These are phyloP conservation scores for Chiroxiphia lanceolata DNA, from an alignment of 2,797 vertebrate species.

Conservation along the genomic window DNA sequence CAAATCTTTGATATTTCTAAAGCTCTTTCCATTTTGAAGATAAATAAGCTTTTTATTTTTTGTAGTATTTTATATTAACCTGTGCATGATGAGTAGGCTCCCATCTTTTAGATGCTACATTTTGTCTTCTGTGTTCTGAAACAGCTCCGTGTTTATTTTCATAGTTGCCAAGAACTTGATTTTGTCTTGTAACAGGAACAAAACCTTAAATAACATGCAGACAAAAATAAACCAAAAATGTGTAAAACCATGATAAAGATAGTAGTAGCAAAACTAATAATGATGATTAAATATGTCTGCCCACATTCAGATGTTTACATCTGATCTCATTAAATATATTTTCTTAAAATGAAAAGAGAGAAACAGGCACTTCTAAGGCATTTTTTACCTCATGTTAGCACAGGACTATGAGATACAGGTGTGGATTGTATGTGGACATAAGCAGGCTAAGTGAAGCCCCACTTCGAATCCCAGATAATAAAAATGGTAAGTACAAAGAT, in stretches of 20 bases:
- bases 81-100: conserved; percentile 59
- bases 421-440: background rate
- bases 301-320: background rate
- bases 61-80: conserved; percentile 64
- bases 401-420: background rate
- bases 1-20: background rate
- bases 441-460: background rate
- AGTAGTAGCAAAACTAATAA: background rate
- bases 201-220: conserved; percentile 64
- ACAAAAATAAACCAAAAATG: conserved; percentile 14
- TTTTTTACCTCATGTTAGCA: background rate
- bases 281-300: background rate
- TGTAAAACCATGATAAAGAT: background rate
- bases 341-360: background rate
- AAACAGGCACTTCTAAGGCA: background rate
- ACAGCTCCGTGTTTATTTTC: conserved; percentile 65
- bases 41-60: background rate
- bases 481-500: background rate
- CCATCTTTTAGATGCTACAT: conserved; percentile 55
- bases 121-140: conserved; percentile 74
- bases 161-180: conserved; percentile 56
- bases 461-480: background rate
- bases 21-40: background rate
- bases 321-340: background rate
- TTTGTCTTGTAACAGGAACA: conserved; percentile 66